phyloP scores from a whole-genome alignment of 2,888 invertebrate genomes.

The Caenorhabditis panamensis region DNA sequence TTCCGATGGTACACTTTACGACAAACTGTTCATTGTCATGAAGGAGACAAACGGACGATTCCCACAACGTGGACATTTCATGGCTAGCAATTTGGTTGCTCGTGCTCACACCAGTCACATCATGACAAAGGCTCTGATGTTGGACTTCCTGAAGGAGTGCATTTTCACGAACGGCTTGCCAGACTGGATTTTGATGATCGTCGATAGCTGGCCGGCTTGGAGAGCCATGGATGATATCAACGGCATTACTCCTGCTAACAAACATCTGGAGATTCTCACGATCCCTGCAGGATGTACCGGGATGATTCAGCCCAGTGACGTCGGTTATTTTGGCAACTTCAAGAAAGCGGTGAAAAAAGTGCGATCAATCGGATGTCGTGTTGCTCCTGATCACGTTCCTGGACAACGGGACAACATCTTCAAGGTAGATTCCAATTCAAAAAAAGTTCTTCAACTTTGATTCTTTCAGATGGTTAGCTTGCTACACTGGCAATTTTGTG shows the following conservation, averaged over 20 bases:
- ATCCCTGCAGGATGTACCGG: constrained; percentile 44
- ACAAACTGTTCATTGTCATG: constrained; percentile 32
- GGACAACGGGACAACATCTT: too few relatives aligned
- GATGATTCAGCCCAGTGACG: constrained; percentile 15
- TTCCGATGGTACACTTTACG: constrained; percentile 33
- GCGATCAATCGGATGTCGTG: too few relatives aligned
- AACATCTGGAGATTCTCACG: neutral
- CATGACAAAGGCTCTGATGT: constrained; percentile 43
- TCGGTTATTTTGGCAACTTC: constrained; percentile 18
- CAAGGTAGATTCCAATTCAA: too few relatives aligned
- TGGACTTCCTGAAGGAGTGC: constrained; percentile 17
- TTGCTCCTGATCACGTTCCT: too few relatives aligned
- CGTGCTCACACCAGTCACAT: constrained; percentile 32
- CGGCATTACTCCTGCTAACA: neutral
- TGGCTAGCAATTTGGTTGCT: constrained; percentile 29
- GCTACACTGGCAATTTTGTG: too few relatives aligned
- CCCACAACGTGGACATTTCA: constrained; percentile 12
- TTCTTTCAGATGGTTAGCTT: too few relatives aligned
- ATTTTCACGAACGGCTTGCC: constrained; percentile 21
- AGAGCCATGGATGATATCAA: constrained; percentile 20
- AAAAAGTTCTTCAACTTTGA: too few relatives aligned
- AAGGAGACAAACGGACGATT: constrained; percentile 42
- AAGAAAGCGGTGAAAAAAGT: constrained; percentile 10
- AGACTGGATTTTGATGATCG: constrained; percentile 16
- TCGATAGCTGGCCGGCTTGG: constrained; percentile 48